Conservation (phyloP, 2,113 vertebrate species). For the Stigmatopora argus region DNA sequence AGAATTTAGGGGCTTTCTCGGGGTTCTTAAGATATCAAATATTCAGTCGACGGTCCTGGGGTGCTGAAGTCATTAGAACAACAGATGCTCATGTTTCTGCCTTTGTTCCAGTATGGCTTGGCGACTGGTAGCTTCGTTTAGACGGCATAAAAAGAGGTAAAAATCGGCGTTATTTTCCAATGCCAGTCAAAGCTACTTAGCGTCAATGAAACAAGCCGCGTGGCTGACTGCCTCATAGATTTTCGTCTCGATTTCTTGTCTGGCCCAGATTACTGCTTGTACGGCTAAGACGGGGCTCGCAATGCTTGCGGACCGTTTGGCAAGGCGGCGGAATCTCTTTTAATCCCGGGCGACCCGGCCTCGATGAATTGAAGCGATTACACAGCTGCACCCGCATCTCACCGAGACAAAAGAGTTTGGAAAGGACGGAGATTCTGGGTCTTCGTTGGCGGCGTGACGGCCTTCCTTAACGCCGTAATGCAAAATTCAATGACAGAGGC, state of each 20-base stretch:
- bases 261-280: slow-evolving; percentile 12
- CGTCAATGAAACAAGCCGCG: slow-evolving; percentile 17
- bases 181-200: slow-evolving; percentile 21
- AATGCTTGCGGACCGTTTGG: not conserved
- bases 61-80: not conserved
- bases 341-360: not conserved
- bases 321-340: not conserved
- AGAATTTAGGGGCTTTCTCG: not conserved
- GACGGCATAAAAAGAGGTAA: slow-evolving; percentile 14
- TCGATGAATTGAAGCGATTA: slow-evolving; percentile 8
- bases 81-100: slow-evolving; percentile 18
- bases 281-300: slow-evolving; percentile 10
- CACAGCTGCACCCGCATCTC: slow-evolving; percentile 25
- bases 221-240: slow-evolving; percentile 18
- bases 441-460: slow-evolving; percentile 29
- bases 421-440: slow-evolving; percentile 27
- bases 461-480: slow-evolving; percentile 38
- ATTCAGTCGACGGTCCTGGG: not conserved
- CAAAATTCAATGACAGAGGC: slow-evolving; percentile 18
- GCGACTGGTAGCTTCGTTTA: not conserved
- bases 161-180: slow-evolving; percentile 16
- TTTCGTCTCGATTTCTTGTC: slow-evolving; percentile 36
- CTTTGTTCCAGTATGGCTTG: slow-evolving; percentile 1
- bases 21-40: slow-evolving; percentile 1
- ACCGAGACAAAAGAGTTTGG: slow-evolving; percentile 32